Base-by-base conservation (phyloP, 2,113 vertebrate species). In the Anhinga anhinga region DNA sequence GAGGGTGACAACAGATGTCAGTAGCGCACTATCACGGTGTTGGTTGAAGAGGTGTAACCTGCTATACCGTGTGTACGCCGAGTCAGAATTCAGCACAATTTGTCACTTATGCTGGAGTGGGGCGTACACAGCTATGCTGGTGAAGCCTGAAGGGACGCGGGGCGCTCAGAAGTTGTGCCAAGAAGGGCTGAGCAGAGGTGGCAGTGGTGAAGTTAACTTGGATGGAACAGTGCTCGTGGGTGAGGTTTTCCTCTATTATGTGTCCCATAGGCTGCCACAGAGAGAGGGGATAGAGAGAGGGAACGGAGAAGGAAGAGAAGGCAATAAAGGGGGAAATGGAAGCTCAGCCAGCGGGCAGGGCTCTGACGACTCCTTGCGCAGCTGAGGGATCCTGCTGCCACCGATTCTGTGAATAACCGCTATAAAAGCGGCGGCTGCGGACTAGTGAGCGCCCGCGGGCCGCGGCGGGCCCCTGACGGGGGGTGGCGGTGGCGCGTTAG, bases 361-460 rank as follows among this genome's bases (percentile, higher is more conserved):
- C 27, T 38, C 55, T 8, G 6, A 21, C 30, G 66, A 20, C 38
- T 19, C 23, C 72, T 49, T 7, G 25, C 18, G 10, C 4, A 62
- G 69, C 49, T 20, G 32, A 16, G 16, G 70, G 14, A 62, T 22
- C 19, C 21, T 26, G 4, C 2, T 27, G 45, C 30, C 25, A 15
- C 8, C 0, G 0, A 0, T 20, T 38, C 1, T 0, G 10, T 3
- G 12, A 65, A 14, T 27, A 80, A 20, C 23, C 23, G 53, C 40
- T 40, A 40, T 69, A 29, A 25, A 53, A 53, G 38, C 45, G 18
- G 13, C 9, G 6, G 5, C 1, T 42, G 42, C 23, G 34, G 11
- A 22, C 1, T 1, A 2, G 6, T 1, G 30, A 38, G 11, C 2
- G 13, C 14, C 30, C 1, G 7, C 2, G 9, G 34, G 22, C 52